Conservation (phyloP, 2,113 vertebrate genomes). For the Lipophrys pholis region DNA sequence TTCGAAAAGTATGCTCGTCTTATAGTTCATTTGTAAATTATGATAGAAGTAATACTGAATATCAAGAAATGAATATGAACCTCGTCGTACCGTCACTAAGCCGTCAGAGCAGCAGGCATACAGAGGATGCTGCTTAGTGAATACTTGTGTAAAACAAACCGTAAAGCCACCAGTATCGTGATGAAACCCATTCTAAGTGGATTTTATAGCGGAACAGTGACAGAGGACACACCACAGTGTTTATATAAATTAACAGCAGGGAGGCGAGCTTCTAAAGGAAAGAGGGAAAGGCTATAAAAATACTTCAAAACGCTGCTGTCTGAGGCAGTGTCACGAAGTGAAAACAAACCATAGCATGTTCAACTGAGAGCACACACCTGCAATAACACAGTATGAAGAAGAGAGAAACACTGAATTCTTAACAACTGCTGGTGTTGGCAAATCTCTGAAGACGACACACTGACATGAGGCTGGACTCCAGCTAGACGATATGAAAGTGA, state of each 20-base stretch:
- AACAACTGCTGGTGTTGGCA: background rate
- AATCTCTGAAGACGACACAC: background rate
- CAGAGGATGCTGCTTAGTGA: background rate
- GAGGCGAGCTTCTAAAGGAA: slow-evolving; percentile 33
- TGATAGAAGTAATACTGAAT: background rate
- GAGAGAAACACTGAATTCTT: slow-evolving; percentile 3
- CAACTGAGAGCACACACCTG: slow-evolving; percentile 64
- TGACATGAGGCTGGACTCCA: background rate
- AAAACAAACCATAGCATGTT: slow-evolving; percentile 61
- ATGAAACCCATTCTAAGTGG: no score
- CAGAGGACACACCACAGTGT: slow-evolving; percentile 27
- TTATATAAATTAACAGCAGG: slow-evolving; percentile 46
- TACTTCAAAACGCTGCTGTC: slow-evolving; percentile 55
- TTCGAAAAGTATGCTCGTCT: background rate
- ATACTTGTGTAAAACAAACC: background rate
- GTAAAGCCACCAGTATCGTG: background rate
- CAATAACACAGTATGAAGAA: slow-evolving; percentile 60
- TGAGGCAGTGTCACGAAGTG: slow-evolving; percentile 22
- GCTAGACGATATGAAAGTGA: slow-evolving; percentile 15
- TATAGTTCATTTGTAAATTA: background rate
- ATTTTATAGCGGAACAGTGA: no score
- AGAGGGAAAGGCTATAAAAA: slow-evolving; percentile 51
- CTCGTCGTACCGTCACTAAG: no score
- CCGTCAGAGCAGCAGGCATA: background rate
- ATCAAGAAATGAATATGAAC: background rate